A percentile compares a stretch with the other conserved stretches of the same genome.
phyloP scores from a whole-genome alignment of 1,140 invertebrate species.

The Aethina tumida region DNA sequence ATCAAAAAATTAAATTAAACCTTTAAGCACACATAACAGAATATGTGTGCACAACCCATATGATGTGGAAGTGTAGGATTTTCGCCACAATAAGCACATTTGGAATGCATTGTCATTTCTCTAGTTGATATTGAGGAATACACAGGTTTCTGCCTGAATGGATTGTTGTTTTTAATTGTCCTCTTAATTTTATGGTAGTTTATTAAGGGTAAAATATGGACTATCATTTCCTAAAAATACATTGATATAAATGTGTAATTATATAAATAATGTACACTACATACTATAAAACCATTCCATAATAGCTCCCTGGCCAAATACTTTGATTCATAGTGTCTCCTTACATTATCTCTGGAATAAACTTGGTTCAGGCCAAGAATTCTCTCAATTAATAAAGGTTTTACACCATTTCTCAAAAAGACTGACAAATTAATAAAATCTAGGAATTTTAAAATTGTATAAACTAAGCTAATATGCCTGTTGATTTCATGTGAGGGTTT shows the following conservation, averaged over 20 bases:
- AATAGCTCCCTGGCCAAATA: conserved; percentile 33
- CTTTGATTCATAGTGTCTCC: conserved; percentile 26
- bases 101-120: conserved; percentile 37
- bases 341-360: conserved; percentile 20
- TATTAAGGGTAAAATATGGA: conserved; percentile 31
- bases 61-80: conserved; percentile 48
- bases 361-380: conserved; percentile 30
- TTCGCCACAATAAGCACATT: conserved; percentile 45
- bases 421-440: conserved; percentile 31
- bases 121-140: conserved; percentile 8
- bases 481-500: conserved; percentile 21
- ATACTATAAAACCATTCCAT: conserved; percentile 36
- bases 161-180: conserved; percentile 25
- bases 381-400: conserved; percentile 30
- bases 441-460: conserved; percentile 22
- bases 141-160: conserved; percentile 21
- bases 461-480: conserved; percentile 17
- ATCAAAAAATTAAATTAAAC: conserved; percentile 16
- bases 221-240: conserved; percentile 28
- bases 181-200: conserved; percentile 34
- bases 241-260: conserved; percentile 4
- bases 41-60: conserved; percentile 53
- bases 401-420: conserved; percentile 29
- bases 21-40: conserved; percentile 53
- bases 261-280: conserved; percentile 8